Evolutionary conservation across 1,140 invertebrate species (phyloP).

Genomic region (Parapsyche elsis): DNA sequence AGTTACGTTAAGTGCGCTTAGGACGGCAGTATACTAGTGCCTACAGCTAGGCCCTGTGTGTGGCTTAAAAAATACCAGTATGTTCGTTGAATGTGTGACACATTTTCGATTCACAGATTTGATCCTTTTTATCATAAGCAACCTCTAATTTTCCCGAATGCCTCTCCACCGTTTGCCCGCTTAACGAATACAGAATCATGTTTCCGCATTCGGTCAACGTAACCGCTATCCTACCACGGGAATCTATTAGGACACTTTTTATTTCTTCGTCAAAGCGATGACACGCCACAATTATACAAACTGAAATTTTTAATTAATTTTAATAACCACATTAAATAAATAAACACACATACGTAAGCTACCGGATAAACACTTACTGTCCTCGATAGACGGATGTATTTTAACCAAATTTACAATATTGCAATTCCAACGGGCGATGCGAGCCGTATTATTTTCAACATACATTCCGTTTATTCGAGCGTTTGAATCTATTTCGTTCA

Average conservation of each 20-base stretch:
- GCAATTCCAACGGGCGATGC: neutral
- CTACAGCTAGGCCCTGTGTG: too few relatives aligned
- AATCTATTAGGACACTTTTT: slow-evolving; percentile 51
- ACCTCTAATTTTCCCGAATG: neutral
- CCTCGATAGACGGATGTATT: neutral
- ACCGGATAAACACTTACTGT: neutral
- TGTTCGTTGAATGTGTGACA: neutral
- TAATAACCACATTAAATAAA: neutral
- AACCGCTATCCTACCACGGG: neutral
- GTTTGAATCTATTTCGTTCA: neutral
- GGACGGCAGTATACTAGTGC: too few relatives aligned
- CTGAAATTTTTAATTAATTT: slow-evolving; percentile 52
- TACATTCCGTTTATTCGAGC: neutral
- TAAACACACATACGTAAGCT: neutral
- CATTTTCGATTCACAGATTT: neutral
- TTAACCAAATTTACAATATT: neutral
- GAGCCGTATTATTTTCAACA: neutral
- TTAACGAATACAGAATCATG: neutral
- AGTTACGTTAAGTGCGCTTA: too few relatives aligned
- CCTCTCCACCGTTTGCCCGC: neutral
- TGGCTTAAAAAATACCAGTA: too few relatives aligned
- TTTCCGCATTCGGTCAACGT: neutral
- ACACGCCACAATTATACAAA: slow-evolving; percentile 58
- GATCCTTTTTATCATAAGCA: neutral
- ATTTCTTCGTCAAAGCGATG: slow-evolving; percentile 62